These are phyloP conservation scores for Synergus umbraculus DNA, from an alignment of 2,888 invertebrate species.

Conservation along the genomic window DNA sequence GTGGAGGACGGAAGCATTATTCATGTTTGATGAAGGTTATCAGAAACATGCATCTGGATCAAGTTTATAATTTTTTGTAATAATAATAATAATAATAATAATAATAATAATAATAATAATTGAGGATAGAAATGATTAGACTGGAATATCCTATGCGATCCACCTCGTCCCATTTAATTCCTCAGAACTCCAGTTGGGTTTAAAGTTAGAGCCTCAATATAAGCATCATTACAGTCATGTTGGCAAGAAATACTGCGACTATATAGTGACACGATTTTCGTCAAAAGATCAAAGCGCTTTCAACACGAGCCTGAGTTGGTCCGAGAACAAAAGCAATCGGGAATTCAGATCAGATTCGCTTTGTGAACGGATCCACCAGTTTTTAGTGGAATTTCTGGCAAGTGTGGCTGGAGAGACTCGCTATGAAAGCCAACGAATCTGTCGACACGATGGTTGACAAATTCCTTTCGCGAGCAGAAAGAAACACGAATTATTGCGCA, in stretches of 20 bases:
- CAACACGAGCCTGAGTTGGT: background rate
- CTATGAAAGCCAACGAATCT: conserved; percentile 8
- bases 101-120: background rate
- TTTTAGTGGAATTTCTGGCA: conserved; percentile 33
- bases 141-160: background rate
- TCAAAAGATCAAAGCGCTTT: background rate
- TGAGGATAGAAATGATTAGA: background rate
- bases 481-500: background rate
- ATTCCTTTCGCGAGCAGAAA: conserved; percentile 26
- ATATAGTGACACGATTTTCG: background rate
- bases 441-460: conserved; percentile 30
- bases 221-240: background rate
- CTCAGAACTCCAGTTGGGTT: background rate
- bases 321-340: conserved; percentile 6
- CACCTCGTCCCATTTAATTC: too few relatives aligned
- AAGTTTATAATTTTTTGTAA: background rate
- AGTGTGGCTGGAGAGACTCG: conserved; percentile 9
- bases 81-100: too few relatives aligned
- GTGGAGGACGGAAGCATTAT: background rate
- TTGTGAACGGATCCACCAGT: background rate
- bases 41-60: background rate
- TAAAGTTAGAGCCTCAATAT: background rate
- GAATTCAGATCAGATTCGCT: conserved; percentile 3
- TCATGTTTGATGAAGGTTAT: background rate
- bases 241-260: background rate